Conservation (phyloP, 2,888 invertebrate genomes). For the Urechis unicinctus region DNA sequence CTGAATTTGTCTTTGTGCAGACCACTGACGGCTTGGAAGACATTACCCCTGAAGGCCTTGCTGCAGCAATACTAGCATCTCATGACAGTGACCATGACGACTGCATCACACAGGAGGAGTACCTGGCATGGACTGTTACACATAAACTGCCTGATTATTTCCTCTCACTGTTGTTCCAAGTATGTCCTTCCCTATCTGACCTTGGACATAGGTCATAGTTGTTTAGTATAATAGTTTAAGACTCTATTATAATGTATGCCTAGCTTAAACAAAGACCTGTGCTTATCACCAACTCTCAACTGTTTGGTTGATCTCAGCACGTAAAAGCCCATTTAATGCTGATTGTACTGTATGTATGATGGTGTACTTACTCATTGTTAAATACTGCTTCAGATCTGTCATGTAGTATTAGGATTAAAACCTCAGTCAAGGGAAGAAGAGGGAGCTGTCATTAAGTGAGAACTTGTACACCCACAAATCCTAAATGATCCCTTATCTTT, state of each 20-base stretch:
- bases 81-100: conserved; percentile 33
- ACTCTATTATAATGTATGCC: no score
- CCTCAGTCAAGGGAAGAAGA: conserved; percentile 77
- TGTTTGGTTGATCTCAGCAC: no score
- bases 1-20: no score
- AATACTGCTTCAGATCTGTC: conserved; percentile 62
- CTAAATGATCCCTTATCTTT: not conserved
- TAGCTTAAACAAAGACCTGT: no score
- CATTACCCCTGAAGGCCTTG: not conserved
- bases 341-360: no score
- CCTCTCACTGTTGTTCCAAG: conserved; percentile 51
- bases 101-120: conserved; percentile 69
- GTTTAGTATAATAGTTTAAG: not conserved
- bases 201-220: not conserved
- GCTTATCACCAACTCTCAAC: no score
- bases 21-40: not conserved
- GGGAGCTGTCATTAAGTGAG: conserved; percentile 41
- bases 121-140: conserved; percentile 79
- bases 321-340: no score
- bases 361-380: no score
- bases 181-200: conserved; percentile 20
- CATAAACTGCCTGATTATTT: conserved; percentile 54
- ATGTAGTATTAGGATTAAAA: conserved; percentile 76
- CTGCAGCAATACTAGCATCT: not conserved
- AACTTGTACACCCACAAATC: no score